Base-by-base conservation (phyloP, 2,797 vertebrate genomes). In the Oreonectes daqikongensis region DNA sequence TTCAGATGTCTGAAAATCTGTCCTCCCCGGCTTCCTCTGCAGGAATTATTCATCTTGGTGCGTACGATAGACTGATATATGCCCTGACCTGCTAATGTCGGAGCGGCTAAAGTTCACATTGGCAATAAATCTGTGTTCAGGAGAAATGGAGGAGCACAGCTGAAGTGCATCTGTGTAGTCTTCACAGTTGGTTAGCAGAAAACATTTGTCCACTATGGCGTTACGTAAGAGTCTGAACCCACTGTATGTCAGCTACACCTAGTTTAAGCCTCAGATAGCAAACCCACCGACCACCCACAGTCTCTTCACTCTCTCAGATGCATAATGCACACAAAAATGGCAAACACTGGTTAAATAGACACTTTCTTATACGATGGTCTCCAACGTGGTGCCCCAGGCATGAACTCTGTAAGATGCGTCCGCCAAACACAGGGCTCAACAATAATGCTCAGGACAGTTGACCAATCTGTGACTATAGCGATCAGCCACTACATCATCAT, bases 1-100 rank as follows among this genome's bases (percentile, higher is more conserved):
- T 63, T 72, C 70, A 50, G 61, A 72, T 35, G 30, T 59, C 48
- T 50, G 26, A 59, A 50, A 63, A 72, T 72, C 28, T 72, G 70
- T 28, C 28, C 57, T 35, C n/a, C 7, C 53, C 59, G 7, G 15
- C 10, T 40, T 26, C 28, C 26, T 32, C 26, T 61, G 4, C 57
- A 48, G 59, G 40, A 61, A 72, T 61, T 72, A 72, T 72, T 11
- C 55, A 61, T n/a, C 70, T 72, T 72, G 70, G 26, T 4, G 1
- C 42, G 42, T 22, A 26, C 53, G 44, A 24, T 14, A 38, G 18
- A 59, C 42, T 24, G 42, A 72, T 61, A 72, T 61, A 60, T 44
- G 28, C 26, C 26, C 20, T 61, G 55, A 72, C 57, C 70, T 2
- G n/a, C 57, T 72, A 35, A 48, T 72, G 69, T 61, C 44, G 35